Evolutionary conservation across 2,888 invertebrate genomes (phyloP).

Genomic region (Cheilosia variabilis): DNA sequence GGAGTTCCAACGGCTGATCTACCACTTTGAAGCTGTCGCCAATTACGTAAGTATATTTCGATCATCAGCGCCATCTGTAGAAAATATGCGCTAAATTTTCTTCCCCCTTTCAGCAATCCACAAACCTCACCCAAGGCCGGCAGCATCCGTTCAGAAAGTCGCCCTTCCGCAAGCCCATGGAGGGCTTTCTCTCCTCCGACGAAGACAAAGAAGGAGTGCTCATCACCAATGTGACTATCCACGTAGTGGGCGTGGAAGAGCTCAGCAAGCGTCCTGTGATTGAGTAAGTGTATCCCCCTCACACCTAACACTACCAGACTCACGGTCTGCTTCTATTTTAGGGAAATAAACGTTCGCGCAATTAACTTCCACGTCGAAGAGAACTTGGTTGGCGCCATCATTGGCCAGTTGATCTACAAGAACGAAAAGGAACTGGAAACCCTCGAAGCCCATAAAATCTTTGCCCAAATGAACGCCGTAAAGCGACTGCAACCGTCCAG

Average conservation of each 20-base stretch:
- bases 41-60: constrained; percentile 82
- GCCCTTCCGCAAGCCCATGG: constrained; percentile 70
- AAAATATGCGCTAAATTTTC: neutral
- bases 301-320: neutral
- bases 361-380: constrained; percentile 91
- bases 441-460: constrained; percentile 61
- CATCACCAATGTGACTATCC: constrained; percentile 92
- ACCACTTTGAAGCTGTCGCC: constrained; percentile 93
- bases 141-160: constrained; percentile 63
- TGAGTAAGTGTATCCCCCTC: constrained; percentile 79
- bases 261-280: constrained; percentile 84
- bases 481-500: constrained; percentile 77
- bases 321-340: constrained; percentile 78
- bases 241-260: constrained; percentile 91
- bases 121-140: constrained; percentile 79
- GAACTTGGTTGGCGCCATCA: constrained; percentile 89
- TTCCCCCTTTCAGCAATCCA: constrained; percentile 78
- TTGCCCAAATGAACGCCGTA: constrained; percentile 74
- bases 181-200: constrained; percentile 77
- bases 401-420: constrained; percentile 88
- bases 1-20: constrained; percentile 88
- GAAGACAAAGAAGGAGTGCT: constrained; percentile 86
- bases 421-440: constrained; percentile 80
- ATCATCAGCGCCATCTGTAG: no score
- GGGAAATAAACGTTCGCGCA: constrained; percentile 88